Evolutionary conservation across 2,113 vertebrate species (phyloP).

Genomic region (Piprites chloris): DNA sequence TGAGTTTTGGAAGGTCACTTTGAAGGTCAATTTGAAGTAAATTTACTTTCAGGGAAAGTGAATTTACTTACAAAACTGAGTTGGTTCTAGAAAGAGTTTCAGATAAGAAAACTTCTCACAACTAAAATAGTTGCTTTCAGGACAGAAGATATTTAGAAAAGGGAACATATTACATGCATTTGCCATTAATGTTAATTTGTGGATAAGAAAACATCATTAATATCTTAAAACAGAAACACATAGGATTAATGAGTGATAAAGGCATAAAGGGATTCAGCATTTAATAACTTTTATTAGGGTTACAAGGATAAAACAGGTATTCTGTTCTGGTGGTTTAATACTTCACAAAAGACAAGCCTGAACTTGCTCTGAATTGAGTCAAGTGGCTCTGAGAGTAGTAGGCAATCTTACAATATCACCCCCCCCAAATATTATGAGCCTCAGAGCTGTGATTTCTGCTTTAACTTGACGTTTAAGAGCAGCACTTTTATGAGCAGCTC

Average conservation of each 20-base stretch:
- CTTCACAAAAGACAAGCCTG: not conserved
- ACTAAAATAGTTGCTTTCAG: not conserved
- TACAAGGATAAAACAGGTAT: not conserved
- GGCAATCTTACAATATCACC: not conserved
- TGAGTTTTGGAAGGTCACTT: not conserved
- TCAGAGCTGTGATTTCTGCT: not conserved
- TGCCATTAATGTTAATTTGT: not conserved
- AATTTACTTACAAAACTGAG: not conserved
- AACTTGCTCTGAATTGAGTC: not conserved
- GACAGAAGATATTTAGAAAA: not conserved
- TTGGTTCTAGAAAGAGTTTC: not conserved
- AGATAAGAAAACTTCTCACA: not conserved
- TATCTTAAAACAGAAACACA: not conserved
- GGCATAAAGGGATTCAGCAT: not conserved
- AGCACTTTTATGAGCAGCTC: not conserved
- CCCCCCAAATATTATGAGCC: not conserved
- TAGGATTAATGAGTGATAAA: not conserved
- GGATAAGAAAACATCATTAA: not conserved
- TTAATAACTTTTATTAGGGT: not conserved
- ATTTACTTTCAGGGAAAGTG: not conserved
- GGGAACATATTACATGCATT: not conserved
- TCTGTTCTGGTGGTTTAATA: not conserved
- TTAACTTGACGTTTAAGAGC: not conserved
- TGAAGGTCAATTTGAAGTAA: too few species aligned
- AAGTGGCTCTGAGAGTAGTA: not conserved